Conservation (phyloP, 2,888 invertebrate genomes). For the Psylliodes chrysocephalus region DNA sequence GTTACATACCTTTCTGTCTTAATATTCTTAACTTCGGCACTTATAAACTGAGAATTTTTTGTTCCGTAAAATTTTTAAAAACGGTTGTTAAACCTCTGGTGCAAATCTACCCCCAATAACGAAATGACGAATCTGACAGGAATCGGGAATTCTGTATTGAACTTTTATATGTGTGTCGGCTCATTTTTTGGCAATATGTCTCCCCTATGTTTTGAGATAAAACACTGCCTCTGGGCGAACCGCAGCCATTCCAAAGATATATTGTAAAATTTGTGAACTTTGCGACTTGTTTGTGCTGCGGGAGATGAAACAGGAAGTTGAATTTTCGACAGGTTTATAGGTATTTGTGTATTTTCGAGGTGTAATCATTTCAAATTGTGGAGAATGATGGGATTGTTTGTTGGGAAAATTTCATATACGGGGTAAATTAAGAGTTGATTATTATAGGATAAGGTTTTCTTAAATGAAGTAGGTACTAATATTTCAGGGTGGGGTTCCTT, state of each 20-base stretch:
- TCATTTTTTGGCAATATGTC: conserved; percentile 41
- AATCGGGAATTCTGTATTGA: conserved; percentile 29
- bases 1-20: too few species aligned
- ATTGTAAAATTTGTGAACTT: conserved; percentile 37
- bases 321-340: background rate
- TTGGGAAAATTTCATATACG: too few species aligned
- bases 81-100: background rate
- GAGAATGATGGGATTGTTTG: too few species aligned
- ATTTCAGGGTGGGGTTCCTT: too few species aligned
- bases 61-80: too few species aligned
- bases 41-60: too few species aligned
- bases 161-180: conserved; percentile 28
- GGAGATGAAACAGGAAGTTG: background rate
- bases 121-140: conserved; percentile 28
- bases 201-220: conserved; percentile 38
- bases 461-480: too few species aligned
- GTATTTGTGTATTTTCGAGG: background rate
- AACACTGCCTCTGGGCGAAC: conserved; percentile 32
- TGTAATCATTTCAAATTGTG: too few species aligned
- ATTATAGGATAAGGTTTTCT: too few species aligned
- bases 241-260: conserved; percentile 35
- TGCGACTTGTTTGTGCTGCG: conserved; percentile 17
- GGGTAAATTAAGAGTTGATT: too few species aligned
- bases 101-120: conserved; percentile 6
- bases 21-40: too few species aligned